Conservation (phyloP, 2,888 invertebrate species). For the Smittia aterrima region DNA sequence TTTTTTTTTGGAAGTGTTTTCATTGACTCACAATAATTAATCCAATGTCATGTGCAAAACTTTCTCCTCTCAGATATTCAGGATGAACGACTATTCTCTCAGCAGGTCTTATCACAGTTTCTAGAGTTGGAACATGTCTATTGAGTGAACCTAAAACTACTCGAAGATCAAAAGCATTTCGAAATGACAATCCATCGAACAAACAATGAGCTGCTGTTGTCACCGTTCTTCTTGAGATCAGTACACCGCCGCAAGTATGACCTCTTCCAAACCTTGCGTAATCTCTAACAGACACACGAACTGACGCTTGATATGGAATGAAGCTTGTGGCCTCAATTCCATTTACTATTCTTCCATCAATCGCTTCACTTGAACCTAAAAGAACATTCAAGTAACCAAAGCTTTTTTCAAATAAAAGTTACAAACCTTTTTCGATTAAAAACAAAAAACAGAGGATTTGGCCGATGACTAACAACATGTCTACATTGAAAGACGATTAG, state of each 20-base stretch:
- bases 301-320: constrained; percentile 30
- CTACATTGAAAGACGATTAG: not conserved
- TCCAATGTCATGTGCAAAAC: constrained; percentile 29
- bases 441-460: not conserved
- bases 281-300: constrained; percentile 27
- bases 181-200: not conserved
- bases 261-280: constrained; percentile 41
- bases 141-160: constrained; percentile 26
- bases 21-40: constrained; percentile 27
- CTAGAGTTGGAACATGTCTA: not conserved
- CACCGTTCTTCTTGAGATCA: constrained; percentile 42
- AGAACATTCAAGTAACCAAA: not conserved
- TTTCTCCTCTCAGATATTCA: not conserved
- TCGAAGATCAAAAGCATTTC: not conserved
- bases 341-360: constrained; percentile 32
- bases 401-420: too few relatives aligned
- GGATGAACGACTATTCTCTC: constrained; percentile 29
- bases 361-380: not conserved
- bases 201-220: constrained; percentile 43
- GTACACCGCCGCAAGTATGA: constrained; percentile 44
- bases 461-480: not conserved
- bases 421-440: not conserved
- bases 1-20: not conserved
- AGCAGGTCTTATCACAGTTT: constrained; percentile 26
- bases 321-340: not conserved